Evolutionary conservation across 1,140 invertebrate species (phyloP), one percentile per base, ranked within the genome.

Genomic region (Drosophila oshimai): DNA sequence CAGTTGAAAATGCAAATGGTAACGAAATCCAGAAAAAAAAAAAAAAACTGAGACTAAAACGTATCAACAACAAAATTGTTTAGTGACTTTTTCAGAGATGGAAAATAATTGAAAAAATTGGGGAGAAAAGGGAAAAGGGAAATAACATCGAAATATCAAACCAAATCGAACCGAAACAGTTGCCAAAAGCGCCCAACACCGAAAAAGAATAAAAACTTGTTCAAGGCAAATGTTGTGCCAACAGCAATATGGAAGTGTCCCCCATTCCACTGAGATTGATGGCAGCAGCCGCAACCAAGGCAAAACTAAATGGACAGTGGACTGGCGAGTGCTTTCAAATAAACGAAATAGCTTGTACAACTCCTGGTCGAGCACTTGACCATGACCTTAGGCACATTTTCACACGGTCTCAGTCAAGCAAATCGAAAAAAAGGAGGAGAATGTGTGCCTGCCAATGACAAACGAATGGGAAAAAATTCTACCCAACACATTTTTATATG

Each of bases 381-480:
- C 71, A 28, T 80, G 65, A 80, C 75, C 80, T 64, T 80, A 84
- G 79, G 80, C 80, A 42, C 55, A 86, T 71, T 83, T 83, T 83
- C 69, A 74, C 79, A 83, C 79, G 79, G 58, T 57, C 44, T 46
- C 51, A 62, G 60, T 51, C 50, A 55, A 10, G 36, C 7, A 55
- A 46, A 42, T 31, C 4, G 42, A 10, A 29, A 64, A 61, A 61
- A 42, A 46, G 20, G 6, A 6, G 13, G 6, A 36, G 17, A 17
- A n/a, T 26, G 18, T 17, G 24, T 6, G 24, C 5, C 31, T 45
- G 47, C 18, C 20, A 47, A 20, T 54, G 61, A 47, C 49, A 57
- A 24, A 17, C 3, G 3, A 10, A 9, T 7, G 51, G 4, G 6
- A 1, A 9, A 31, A 33, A 41, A 2, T 6, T 0, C 15, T 12